Percentiles rank a stretch among this genome's conserved stretches.
Conservation (phyloP, 2,888 invertebrate species). For the Cephus spinipes region DNA sequence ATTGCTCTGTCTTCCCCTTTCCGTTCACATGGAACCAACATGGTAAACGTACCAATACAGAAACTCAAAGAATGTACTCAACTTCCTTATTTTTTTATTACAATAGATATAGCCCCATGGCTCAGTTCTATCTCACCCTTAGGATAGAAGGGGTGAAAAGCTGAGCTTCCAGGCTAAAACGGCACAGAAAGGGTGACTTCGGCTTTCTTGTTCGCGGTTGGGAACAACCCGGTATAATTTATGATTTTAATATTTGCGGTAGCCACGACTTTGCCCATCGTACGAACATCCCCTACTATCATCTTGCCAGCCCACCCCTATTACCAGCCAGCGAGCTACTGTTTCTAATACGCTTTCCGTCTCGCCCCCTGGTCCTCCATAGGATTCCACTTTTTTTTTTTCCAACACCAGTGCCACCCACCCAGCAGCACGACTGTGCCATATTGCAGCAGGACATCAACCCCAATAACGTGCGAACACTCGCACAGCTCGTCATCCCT, state of each 20-base stretch:
- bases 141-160: background rate
- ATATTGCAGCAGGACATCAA: conserved; percentile 25
- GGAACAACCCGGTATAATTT: conserved; percentile 29
- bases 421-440: background rate
- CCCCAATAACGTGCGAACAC: conserved; percentile 28
- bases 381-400: conserved; percentile 17
- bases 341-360: conserved; percentile 22
- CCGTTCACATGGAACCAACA: background rate
- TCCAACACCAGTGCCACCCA: conserved; percentile 2
- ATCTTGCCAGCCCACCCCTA: background rate
- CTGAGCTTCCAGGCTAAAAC: background rate
- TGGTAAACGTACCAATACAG: conserved; percentile 31
- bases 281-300: conserved; percentile 2
- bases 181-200: background rate
- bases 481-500: conserved; percentile 19
- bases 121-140: background rate
- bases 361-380: conserved; percentile 12
- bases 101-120: background rate
- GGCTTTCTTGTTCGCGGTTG: background rate
- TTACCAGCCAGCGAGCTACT: background rate
- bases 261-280: conserved; percentile 1
- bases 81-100: conserved; percentile 35
- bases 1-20: background rate
- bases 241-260: conserved; percentile 39
- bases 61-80: conserved; percentile 32